Percentiles rank a stretch among this genome's conserved stretches.
These are phyloP conservation scores for Agrilus mali DNA, from an alignment of 2,888 invertebrate genomes.

Conservation along the genomic window DNA sequence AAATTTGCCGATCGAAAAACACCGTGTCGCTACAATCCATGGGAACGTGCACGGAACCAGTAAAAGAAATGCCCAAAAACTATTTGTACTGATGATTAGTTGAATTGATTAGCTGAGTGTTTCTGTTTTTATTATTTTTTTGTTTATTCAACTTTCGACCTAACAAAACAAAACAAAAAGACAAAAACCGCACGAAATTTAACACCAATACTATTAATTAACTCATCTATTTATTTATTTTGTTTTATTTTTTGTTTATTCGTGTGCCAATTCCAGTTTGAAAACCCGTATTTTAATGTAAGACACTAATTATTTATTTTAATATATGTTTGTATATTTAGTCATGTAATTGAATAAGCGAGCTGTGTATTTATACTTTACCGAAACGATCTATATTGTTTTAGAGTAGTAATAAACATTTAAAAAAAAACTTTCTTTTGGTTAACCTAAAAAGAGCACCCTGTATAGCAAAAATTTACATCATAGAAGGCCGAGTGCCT, in stretches of 20 bases:
- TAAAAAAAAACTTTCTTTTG: neutral
- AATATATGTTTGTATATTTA: neutral
- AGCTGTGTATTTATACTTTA: constrained; percentile 1
- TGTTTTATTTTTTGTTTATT: too few species aligned
- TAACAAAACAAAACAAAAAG: neutral
- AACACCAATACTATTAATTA: too few species aligned
- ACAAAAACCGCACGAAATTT: too few species aligned
- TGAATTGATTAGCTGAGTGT: neutral
- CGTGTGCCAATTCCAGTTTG: too few species aligned
- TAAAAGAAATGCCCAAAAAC: constrained; percentile 74
- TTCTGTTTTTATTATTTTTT: too few species aligned
- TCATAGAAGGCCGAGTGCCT: too few species aligned
- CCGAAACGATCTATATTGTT: neutral
- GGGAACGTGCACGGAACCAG: constrained; percentile 75
- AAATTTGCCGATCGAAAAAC: constrained; percentile 76
- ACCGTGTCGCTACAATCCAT: constrained; percentile 65
- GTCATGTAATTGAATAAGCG: neutral
- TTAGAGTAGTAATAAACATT: neutral
- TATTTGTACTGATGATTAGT: constrained; percentile 56
- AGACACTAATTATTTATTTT: neutral
- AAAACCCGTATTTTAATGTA: too few species aligned
- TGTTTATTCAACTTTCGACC: neutral
- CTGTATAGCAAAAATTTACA: too few species aligned
- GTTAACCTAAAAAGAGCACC: neutral
- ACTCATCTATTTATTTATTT: too few species aligned